A percentile compares a stretch with the other conserved stretches of the same genome.
Conservation (phyloP, 2,888 invertebrate species). For the Melolontha melolontha region DNA sequence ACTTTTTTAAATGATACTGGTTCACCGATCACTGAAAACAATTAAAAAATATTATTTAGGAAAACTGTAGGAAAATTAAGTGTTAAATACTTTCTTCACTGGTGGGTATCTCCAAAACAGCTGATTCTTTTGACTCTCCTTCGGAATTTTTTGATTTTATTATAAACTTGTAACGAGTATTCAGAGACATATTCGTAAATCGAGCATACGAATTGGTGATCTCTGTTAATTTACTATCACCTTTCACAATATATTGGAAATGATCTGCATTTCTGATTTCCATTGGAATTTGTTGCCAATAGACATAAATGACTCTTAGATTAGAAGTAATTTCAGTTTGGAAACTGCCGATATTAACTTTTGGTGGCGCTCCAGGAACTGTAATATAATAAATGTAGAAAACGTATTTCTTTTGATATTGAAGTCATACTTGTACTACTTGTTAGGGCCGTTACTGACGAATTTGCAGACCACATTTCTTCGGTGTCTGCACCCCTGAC, state of each 20-base stretch:
- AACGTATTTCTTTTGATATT: conserved; percentile 20
- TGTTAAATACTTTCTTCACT: conserved; percentile 66
- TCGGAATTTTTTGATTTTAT: conserved; percentile 73
- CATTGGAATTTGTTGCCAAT: conserved; percentile 82
- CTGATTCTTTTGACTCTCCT: conserved; percentile 70
- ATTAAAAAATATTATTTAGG: not conserved
- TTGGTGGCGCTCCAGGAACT: conserved; percentile 78
- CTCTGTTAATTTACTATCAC: conserved; percentile 56
- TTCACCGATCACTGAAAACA: conserved; percentile 51
- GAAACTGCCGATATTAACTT: conserved; percentile 80
- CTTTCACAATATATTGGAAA: conserved; percentile 72
- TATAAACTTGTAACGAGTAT: conserved; percentile 67
- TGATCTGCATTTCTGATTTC: conserved; percentile 79
- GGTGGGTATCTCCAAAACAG: conserved; percentile 73
- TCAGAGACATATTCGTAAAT: conserved; percentile 67
- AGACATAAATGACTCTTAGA: conserved; percentile 73
- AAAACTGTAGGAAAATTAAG: not conserved
- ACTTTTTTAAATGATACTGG: conserved; percentile 56
- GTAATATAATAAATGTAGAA: conserved; percentile 46
- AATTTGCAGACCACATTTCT: conserved; percentile 78
- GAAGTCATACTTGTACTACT: conserved; percentile 60
- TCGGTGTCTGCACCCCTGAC: conserved; percentile 69
- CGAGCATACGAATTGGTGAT: conserved; percentile 73
- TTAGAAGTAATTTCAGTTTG: conserved; percentile 59
- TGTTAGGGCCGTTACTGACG: conserved; percentile 73